Evolutionary conservation across 2,797 vertebrate genomes (phyloP).

Genomic region (Peromyscus nudipes): DNA sequence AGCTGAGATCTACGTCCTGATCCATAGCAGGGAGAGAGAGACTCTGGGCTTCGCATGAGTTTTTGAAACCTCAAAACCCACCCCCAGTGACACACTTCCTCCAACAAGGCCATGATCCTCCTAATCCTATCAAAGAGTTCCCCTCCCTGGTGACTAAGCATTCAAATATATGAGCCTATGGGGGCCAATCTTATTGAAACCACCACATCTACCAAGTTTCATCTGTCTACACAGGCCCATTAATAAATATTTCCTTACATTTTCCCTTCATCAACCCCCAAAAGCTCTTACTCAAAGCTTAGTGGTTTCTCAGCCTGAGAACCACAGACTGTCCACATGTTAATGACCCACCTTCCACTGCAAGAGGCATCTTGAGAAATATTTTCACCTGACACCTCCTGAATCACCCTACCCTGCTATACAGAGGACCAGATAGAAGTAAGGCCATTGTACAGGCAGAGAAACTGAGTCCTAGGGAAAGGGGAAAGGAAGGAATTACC

Average conservation of each 20-base stretch:
- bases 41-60: neutral
- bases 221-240: neutral
- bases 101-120: neutral
- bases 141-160: neutral
- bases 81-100: neutral
- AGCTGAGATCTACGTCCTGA: neutral
- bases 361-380: neutral
- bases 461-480: neutral
- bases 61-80: neutral
- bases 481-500: neutral
- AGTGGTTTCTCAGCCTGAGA: neutral
- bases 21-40: neutral
- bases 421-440: neutral
- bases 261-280: neutral
- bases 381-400: neutral
- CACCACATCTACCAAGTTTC: neutral
- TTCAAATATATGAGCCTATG: neutral
- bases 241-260: neutral
- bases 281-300: neutral
- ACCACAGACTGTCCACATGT: neutral
- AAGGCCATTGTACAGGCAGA: neutral
- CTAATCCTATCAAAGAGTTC: neutral
- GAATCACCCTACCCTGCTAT: neutral
- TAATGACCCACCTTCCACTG: neutral
- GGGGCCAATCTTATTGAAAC: neutral